Base-by-base conservation (phyloP, 2,113 vertebrate genomes). In the Varanus komodoensis region DNA sequence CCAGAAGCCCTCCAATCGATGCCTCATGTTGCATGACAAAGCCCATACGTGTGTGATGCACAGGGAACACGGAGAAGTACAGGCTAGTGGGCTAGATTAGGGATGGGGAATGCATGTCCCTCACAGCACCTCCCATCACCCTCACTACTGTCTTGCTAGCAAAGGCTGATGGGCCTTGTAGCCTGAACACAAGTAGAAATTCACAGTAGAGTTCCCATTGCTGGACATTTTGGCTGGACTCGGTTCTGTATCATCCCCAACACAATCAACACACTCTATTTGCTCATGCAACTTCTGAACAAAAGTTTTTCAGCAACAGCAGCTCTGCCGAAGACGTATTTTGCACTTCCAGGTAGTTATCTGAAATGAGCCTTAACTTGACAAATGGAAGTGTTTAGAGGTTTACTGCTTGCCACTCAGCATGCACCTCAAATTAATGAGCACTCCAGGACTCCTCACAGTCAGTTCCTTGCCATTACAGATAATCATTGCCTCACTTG, bases 351-450 rank as follows among this genome's bases (percentile, higher is more conserved):
- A 17, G 48, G 89, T 84, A 88, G 92, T 84, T 50, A 87, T 34
- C 85, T 75, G 34, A 89, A 87, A 84, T 90, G 12, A 68, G 71
- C 83, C 25, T 64, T 61, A 78, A 78, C n/a, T 27, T 77, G 87
- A 38, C 78, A 71, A 69, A 80, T 67, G 34, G 80, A n/a, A n/a
- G 38, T 34, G 21, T 68, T 50, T 17, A 81, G 89, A 89, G 50
- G 27, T 25, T 82, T 69, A 44, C 25, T 6, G 89, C 69, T 85
- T 44, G 68, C 0, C 7, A 86, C 34, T 27, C 23, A 1, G 3
- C 1, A 27, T 29, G 82, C 8, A 27, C 57, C 61, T 85, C 32
- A 67, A 67, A 79, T 89, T 89, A 64, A 79, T 69, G n/a, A 94
- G 48, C 8, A 87, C 44, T 1, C 23, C 21, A 4, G 11, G 6